A percentile compares a stretch with the other conserved stretches of the same genome.
Evolutionary conservation across 2,888 invertebrate species (phyloP).

Genomic region (Caenorhabditis sp.): DNA sequence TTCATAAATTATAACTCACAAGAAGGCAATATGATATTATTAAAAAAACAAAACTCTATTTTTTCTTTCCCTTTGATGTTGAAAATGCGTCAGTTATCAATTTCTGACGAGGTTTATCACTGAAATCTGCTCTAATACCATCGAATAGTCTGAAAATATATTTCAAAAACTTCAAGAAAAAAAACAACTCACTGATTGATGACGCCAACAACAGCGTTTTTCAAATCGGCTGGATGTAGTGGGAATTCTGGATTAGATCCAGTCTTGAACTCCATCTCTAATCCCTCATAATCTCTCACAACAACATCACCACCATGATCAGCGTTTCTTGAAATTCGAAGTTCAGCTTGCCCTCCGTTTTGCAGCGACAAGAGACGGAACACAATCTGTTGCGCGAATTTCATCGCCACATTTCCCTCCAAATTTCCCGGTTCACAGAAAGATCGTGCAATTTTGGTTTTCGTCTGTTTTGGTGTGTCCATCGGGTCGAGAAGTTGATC

Average conservation of each 20-base stretch:
- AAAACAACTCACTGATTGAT: conserved; percentile 78
- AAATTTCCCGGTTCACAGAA: conserved; percentile 69
- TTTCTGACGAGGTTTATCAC: conserved; percentile 39
- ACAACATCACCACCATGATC: conserved; percentile 83
- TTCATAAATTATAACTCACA: background rate
- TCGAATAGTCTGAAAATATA: conserved; percentile 46
- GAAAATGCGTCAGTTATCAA: conserved; percentile 53
- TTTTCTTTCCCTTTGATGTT: conserved; percentile 45
- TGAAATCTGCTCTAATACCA: conserved; percentile 43
- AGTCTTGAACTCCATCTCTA: conserved; percentile 84
- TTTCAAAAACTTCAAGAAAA: background rate
- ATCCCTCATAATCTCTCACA: conserved; percentile 79
- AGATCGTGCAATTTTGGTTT: conserved; percentile 57
- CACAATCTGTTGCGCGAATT: conserved; percentile 54
- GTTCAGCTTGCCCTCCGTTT: conserved; percentile 15
- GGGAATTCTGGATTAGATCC: conserved; percentile 48
- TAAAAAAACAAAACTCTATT: conserved; percentile 10
- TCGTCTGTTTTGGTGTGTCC: conserved; percentile 64
- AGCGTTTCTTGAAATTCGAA: conserved; percentile 68
- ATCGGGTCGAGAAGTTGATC: conserved; percentile 63
- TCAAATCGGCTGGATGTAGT: conserved; percentile 92
- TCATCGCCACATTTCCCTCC: conserved; percentile 60
- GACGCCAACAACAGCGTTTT: conserved; percentile 82
- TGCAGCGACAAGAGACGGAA: conserved; percentile 51
- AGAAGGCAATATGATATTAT: background rate